Evolutionary conservation across 2,113 vertebrate species (phyloP).

Genomic region (Marmota flaviventris): DNA sequence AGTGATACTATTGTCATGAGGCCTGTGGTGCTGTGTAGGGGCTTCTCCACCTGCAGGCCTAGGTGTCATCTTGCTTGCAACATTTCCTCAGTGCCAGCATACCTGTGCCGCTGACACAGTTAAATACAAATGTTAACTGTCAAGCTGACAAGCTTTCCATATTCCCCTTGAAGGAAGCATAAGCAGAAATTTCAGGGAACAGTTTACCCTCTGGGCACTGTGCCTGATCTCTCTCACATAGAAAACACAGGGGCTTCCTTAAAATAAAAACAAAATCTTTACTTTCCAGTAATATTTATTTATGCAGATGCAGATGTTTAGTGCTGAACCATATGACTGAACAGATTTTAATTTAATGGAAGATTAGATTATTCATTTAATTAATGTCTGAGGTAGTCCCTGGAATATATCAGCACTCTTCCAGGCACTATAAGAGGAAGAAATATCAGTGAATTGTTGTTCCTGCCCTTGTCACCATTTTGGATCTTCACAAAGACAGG

Average conservation of each 20-base stretch:
- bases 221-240: neutral
- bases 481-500: neutral
- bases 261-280: constrained; percentile 6
- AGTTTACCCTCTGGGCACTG: neutral
- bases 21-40: too few relatives aligned
- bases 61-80: neutral
- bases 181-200: neutral
- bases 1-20: neutral
- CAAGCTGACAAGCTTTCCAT: neutral
- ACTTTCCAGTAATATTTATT: constrained; percentile 37
- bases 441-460: neutral
- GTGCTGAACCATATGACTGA: constrained; percentile 23
- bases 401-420: neutral
- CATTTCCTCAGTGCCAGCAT: neutral
- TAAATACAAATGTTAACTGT: neutral
- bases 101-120: neutral
- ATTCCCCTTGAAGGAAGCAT: neutral
- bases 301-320: constrained; percentile 51
- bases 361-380: constrained; percentile 65
- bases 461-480: neutral
- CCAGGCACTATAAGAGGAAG: neutral
- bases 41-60: neutral
- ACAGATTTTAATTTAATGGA: constrained; percentile 63
- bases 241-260: neutral
- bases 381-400: constrained; percentile 27